phyloP scores from a whole-genome alignment of 2,888 invertebrate genomes.

The Lymantria monacha region DNA sequence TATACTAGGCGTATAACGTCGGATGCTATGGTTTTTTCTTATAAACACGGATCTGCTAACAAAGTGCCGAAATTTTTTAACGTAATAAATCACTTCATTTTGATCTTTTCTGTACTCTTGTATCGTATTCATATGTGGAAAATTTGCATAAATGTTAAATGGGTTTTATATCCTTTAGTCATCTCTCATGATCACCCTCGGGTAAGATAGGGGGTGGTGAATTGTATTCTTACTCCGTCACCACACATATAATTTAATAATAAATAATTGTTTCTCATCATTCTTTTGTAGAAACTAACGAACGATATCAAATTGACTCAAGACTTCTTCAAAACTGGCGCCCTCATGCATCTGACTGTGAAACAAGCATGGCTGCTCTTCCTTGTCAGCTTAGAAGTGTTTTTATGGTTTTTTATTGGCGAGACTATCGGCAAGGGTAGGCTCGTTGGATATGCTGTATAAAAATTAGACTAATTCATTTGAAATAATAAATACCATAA shows the following conservation, averaged over 20 bases:
- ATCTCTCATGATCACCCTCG: too few relatives aligned
- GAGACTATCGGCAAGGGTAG: constrained; percentile 69
- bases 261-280: too few relatives aligned
- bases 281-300: constrained; percentile 45
- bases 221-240: too few relatives aligned
- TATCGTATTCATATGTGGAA: too few relatives aligned
- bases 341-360: constrained; percentile 54
- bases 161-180: too few relatives aligned
- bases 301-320: constrained; percentile 43
- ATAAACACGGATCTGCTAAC: too few relatives aligned
- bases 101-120: too few relatives aligned
- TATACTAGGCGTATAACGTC: background rate
- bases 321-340: constrained; percentile 49
- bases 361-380: constrained; percentile 61
- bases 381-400: constrained; percentile 55
- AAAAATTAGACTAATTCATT: constrained; percentile 7
- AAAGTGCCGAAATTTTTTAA: too few relatives aligned
- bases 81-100: too few relatives aligned
- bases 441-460: constrained; percentile 65
- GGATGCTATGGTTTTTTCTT: background rate
- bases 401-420: constrained; percentile 65
- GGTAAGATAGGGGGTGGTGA: too few relatives aligned
- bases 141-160: too few relatives aligned
- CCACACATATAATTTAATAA: too few relatives aligned
- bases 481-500: constrained; percentile 1